Percentiles rank a stretch among this genome's conserved stretches.
phyloP scores from a whole-genome alignment of 2,888 invertebrate species.

The Acleris sparsana region DNA sequence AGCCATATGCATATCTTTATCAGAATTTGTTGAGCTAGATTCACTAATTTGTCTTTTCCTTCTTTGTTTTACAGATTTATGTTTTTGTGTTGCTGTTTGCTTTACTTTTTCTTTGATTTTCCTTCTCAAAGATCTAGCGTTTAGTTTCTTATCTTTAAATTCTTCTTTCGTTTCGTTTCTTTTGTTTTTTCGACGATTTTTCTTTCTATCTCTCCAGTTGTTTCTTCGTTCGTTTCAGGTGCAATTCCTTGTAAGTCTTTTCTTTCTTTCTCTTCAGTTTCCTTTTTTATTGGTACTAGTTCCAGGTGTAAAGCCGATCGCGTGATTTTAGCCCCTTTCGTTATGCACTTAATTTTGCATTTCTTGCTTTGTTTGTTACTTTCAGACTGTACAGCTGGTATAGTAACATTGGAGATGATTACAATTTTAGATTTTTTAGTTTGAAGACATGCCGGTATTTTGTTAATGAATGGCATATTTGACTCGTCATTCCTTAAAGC shows the following conservation, averaged over 20 bases:
- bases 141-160: too few relatives aligned
- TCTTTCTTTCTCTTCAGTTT: constrained; percentile 4
- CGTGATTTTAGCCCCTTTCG: constrained; percentile 5
- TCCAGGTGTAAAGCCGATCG: constrained; percentile 7
- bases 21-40: constrained; percentile 11
- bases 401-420: background rate
- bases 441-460: too few relatives aligned
- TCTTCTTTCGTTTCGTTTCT: too few relatives aligned
- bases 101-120: too few relatives aligned
- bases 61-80: too few relatives aligned
- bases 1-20: background rate
- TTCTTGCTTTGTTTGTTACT: constrained; percentile 6
- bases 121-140: too few relatives aligned
- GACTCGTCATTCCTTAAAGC: too few relatives aligned
- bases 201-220: too few relatives aligned
- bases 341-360: constrained; percentile 8
- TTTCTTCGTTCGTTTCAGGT: background rate
- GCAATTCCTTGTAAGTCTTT: constrained; percentile 1
- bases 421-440: too few relatives aligned
- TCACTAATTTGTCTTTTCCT: background rate
- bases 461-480: too few relatives aligned
- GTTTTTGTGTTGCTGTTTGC: too few relatives aligned
- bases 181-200: too few relatives aligned
- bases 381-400: constrained; percentile 8
- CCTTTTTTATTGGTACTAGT: constrained; percentile 1